Conservation (phyloP, 2,113 vertebrate genomes). For the Lepus timidus region DNA sequence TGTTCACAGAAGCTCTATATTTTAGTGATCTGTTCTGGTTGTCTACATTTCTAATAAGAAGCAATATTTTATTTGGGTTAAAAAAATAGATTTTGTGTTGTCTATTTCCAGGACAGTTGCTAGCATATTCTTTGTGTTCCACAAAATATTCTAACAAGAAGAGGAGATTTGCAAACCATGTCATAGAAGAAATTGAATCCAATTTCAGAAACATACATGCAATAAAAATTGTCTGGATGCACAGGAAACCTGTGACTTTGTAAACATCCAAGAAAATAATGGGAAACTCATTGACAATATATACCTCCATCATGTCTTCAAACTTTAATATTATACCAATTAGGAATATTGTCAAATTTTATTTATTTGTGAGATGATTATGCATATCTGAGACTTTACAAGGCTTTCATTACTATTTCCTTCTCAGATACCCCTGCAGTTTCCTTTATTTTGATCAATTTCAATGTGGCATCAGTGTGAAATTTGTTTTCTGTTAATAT, state of each 20-base stretch:
- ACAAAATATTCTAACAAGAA: conserved; percentile 30
- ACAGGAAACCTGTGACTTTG: conserved; percentile 26
- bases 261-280: background rate
- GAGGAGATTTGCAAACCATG: background rate
- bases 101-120: background rate
- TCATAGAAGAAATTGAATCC: conserved; percentile 10
- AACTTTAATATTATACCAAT: background rate
- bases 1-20: background rate
- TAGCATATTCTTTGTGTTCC: conserved; percentile 31
- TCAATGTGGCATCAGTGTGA: background rate
- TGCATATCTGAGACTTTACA: conserved; percentile 3
- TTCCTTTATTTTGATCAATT: conserved; percentile 46
- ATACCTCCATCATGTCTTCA: conserved; percentile 35
- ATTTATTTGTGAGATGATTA: conserved; percentile 34
- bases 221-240: background rate
- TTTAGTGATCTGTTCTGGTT: background rate
- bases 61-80: conserved; percentile 6
- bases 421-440: background rate
- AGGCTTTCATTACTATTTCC: background rate
- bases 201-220: conserved; percentile 29
- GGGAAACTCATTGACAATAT: background rate
- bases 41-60: conserved; percentile 14
- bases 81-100: background rate
- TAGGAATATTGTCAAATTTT: conserved; percentile 41
- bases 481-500: conserved; percentile 17